phyloP scores from a whole-genome alignment of 2,113 vertebrate genomes.

The Columbina picui region DNA sequence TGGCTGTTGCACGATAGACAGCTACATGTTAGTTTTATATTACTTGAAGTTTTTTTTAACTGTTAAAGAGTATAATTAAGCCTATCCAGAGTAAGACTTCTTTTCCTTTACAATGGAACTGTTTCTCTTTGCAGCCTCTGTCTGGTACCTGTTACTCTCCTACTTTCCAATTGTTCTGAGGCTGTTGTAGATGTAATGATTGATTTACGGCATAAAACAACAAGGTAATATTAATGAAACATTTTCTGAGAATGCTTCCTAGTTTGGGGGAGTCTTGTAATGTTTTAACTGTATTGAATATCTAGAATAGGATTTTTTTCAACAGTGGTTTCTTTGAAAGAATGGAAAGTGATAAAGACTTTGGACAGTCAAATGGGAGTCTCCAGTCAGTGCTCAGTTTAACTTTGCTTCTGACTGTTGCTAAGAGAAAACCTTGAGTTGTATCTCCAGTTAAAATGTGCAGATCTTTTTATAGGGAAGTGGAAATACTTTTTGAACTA shows the following conservation, averaged over 20 bases:
- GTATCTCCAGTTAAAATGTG: background rate
- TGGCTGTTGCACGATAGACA: background rate
- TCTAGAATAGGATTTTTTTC: background rate
- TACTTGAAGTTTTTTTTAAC: background rate
- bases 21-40: background rate
- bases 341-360: background rate
- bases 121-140: constrained; percentile 83
- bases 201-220: constrained; percentile 89
- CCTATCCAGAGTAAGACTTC: background rate
- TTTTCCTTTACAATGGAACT: background rate
- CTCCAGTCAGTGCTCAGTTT: background rate
- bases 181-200: constrained; percentile 91
- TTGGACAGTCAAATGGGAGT: background rate
- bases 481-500: background rate
- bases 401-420: background rate
- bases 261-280: background rate
- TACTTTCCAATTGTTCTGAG: constrained; percentile 91
- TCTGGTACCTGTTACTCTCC: constrained; percentile 91
- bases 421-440: background rate
- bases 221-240: constrained; percentile 78
- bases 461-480: background rate
- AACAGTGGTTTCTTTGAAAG: background rate
- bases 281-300: background rate
- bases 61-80: background rate
- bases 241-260: background rate